Base-by-base conservation (phyloP, 2,888 invertebrate species). In the Frankliniella fusca region DNA sequence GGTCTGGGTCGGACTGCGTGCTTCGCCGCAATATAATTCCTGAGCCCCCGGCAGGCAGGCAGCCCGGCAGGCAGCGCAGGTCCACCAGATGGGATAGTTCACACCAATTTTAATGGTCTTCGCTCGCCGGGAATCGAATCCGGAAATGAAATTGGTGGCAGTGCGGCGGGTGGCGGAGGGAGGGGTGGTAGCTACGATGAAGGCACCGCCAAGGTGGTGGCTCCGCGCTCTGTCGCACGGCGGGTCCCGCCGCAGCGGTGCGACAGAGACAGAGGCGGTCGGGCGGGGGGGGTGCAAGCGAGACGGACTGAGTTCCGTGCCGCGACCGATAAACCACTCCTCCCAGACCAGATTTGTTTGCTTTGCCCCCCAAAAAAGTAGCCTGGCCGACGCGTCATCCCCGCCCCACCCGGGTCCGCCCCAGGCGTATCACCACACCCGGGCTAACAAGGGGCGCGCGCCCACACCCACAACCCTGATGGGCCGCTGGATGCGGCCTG, bases 111-210 rank as follows among this genome's bases (percentile, higher is more conserved):
- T 76, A 76, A 76, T 76, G 70, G 70, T 27, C 70, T 27, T 8
- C 10, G 23, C 54, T 15, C 54, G 15, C 54, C 70, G 70, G 70
- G 23, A 76, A 76, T 76, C 70, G 70, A 76, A 76, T 27, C 23
- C 70, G 70, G 70, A 76, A 76, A 76, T 76, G 70, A 76, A 76
- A 76, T 76, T 76, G 70, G 70, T 27, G 70, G 70, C 54, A 54
- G 61, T 54, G 54, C 61, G 61, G 15, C 61, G 0, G 15, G 61
- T 7, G 8, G 61, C 54, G 20, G 61, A 8, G 61, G 61, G 15
- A 1, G 15, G 10, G 61, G 61, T 0, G 18, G 18, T n/a, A 18
- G 54, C 54, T 9, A 12, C 54, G n/a, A 70, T 1, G 70, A 27
- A 23, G 70, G 9, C 0, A 27, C 23, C 27, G 70, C 27, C 70